phyloP scores from a whole-genome alignment of 2,888 invertebrate genomes.

The Conus canariensis region DNA sequence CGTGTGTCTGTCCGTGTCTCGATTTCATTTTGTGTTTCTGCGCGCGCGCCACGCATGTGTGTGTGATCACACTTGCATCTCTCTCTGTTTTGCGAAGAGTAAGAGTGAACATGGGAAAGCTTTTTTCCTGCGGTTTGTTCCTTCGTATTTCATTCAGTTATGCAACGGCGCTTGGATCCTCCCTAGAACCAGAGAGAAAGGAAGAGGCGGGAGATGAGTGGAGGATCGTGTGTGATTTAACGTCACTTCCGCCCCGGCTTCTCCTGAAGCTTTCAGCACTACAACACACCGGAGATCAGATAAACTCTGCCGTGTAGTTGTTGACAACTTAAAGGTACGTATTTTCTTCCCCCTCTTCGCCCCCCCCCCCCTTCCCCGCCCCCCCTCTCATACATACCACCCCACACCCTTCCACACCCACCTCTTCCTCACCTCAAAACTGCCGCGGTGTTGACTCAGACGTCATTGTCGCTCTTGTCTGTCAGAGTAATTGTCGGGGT shows the following conservation, averaged over 20 bases:
- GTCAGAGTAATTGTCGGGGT: background rate
- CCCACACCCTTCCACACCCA: too few species aligned
- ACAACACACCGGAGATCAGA: background rate
- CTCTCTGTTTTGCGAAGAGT: too few species aligned
- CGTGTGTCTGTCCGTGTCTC: conserved; percentile 5
- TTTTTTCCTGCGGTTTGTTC: background rate
- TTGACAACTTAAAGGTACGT: background rate
- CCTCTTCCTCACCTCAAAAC: background rate
- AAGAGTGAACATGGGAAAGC: too few species aligned
- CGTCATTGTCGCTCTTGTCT: background rate
- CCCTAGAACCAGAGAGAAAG: too few species aligned
- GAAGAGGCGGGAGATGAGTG: background rate
- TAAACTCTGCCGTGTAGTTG: background rate
- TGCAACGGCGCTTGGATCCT: too few species aligned
- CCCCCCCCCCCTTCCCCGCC: background rate
- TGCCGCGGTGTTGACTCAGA: background rate
- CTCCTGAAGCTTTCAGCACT: background rate
- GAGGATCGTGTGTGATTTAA: background rate
- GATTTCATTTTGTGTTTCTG: background rate
- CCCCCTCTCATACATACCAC: background rate
- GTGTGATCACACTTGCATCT: background rate
- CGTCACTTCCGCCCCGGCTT: background rate
- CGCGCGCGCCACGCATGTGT: background rate
- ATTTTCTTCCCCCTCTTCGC: background rate
- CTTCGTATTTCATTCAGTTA: too few species aligned